A percentile compares a stretch with the other conserved stretches of the same genome.
Evolutionary conservation across 2,113 vertebrate species (phyloP).

Genomic region (Anas platyrhynchos): DNA sequence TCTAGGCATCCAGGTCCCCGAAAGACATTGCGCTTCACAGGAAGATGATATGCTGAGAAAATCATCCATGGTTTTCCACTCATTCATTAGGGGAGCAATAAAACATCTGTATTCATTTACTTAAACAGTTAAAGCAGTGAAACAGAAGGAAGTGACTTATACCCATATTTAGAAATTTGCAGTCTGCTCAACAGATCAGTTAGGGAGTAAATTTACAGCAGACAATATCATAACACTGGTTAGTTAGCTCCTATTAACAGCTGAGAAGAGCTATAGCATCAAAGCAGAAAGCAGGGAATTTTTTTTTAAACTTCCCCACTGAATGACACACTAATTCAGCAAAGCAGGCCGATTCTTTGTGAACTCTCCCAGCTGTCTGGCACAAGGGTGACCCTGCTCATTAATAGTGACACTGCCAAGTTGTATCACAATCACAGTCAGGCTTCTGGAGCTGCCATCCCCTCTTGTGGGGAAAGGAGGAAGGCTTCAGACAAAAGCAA

Average conservation of each 20-base stretch:
- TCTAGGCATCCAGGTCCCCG: background rate
- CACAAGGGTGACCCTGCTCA: background rate
- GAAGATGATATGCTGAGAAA: background rate
- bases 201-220: background rate
- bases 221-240: background rate
- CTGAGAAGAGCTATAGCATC: background rate
- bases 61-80: background rate
- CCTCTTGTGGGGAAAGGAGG: background rate
- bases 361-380: background rate
- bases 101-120: slow-evolving; percentile 42
- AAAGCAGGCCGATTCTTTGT: background rate
- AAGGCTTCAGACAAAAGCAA: background rate
- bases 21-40: background rate
- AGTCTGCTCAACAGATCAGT: background rate
- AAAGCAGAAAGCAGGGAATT: background rate
- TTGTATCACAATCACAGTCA: background rate
- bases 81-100: background rate
- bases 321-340: background rate
- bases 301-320: background rate
- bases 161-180: background rate
- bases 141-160: background rate
- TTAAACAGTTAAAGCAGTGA: slow-evolving; percentile 3
- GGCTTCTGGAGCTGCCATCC: background rate
- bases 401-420: background rate
- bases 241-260: slow-evolving; percentile 15